Evolutionary conservation across 2,113 vertebrate species (phyloP), one percentile per base, ranked within the genome.

Genomic region (Phrynosoma blainvillii): DNA sequence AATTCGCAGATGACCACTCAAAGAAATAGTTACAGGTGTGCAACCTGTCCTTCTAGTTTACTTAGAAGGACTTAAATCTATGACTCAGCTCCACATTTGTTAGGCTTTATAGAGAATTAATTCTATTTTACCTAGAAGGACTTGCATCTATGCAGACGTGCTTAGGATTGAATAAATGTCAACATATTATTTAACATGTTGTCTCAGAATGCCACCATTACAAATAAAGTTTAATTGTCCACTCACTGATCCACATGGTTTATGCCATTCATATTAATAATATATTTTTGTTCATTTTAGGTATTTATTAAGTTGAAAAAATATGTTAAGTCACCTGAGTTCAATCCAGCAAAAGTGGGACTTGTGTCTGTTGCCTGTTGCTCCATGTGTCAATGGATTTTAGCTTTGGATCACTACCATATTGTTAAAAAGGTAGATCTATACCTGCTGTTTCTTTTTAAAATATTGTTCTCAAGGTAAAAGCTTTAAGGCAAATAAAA

Each of bases 351-450:
- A 42, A 96, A 96, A 88, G 89, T 97, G 2, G 96, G 95, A 0
- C 74, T 92, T 1, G 95, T 96, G 4, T 97, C 96, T 11, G 78
- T 92, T 5, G 96, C 96, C 1, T 96, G 96, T 40, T 95, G 95
- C n/a, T 97, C 96, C 1, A 91, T 97, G 76, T 97, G 96, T 76
- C 94, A 96, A 65, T 97, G 96, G 96, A 87, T 97, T 12, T 93
- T 96, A 85, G 96, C 96, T 4, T 56, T 97, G 84, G 95, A 95
- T 54, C 84, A 94, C 82, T 97, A 96, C 82, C 94, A 95, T 2
- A 85, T 94, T 32, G 93, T 96, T 0, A 90, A 89, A 68, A 96
- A 96, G 96, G 96, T 97, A 94, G 2, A 79, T 13, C 23, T 66
- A 80, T 18, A 5, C 56, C 30, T 80, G 21, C 27, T 47, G 23